phyloP scores from a whole-genome alignment of 1,140 invertebrate genomes.

The Hycleus cichorii region DNA sequence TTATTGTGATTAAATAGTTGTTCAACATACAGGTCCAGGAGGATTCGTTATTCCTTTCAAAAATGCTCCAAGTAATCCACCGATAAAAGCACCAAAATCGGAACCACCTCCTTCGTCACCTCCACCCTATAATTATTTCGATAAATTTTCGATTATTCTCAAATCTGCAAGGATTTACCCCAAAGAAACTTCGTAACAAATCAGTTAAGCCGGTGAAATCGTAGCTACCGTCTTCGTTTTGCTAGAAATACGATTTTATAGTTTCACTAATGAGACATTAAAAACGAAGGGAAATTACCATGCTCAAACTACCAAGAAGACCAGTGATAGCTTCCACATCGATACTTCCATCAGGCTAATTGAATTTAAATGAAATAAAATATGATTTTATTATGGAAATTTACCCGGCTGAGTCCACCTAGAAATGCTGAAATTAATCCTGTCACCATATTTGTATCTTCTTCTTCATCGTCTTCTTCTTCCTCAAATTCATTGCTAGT shows the following conservation, averaged over 20 bases:
- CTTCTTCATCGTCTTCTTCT: slow-evolving; percentile 27
- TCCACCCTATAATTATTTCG: slow-evolving; percentile 35
- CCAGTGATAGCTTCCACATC: slow-evolving; percentile 37
- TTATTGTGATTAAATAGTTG: slow-evolving; percentile 5
- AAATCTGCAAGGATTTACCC: slow-evolving; percentile 36
- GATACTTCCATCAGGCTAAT: slow-evolving; percentile 35
- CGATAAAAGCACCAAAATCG: slow-evolving; percentile 45
- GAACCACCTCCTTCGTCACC: slow-evolving; percentile 43
- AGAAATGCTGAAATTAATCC: slow-evolving; percentile 39
- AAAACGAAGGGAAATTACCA: slow-evolving; percentile 27
- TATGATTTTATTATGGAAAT: background rate
- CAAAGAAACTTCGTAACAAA: slow-evolving; percentile 42
- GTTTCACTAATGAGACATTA: background rate
- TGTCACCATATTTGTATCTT: slow-evolving; percentile 26
- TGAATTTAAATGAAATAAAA: slow-evolving; percentile 4
- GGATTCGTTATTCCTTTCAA: slow-evolving; percentile 46
- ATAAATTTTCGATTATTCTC: background rate
- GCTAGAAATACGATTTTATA: slow-evolving; percentile 23
- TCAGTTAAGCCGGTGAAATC: slow-evolving; percentile 42
- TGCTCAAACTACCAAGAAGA: slow-evolving; percentile 41
- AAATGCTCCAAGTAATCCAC: slow-evolving; percentile 43
- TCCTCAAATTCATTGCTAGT: slow-evolving; percentile 8
- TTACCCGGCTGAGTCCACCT: slow-evolving; percentile 43
- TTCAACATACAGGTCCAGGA: slow-evolving; percentile 42
- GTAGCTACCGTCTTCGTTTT: slow-evolving; percentile 36